Evolutionary conservation across 2,888 invertebrate genomes (phyloP), one percentile per base, ranked within the genome.

Genomic region (Nemotelus nigrinus): DNA sequence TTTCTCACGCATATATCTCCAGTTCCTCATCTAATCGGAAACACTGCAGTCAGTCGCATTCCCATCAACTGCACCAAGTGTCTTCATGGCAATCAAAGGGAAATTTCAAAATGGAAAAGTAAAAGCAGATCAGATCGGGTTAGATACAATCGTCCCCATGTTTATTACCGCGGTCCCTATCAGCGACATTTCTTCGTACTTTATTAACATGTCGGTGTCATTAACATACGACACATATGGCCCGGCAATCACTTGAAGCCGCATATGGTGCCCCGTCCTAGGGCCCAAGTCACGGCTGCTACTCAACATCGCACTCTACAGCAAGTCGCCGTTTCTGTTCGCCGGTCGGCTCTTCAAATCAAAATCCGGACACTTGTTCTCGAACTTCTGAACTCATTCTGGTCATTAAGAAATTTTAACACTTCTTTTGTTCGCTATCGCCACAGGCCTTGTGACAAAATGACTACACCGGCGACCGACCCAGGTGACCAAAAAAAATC

Each of bases 181-280:
- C 74, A 60, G 10, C 63, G 55, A 10, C 60, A 63, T 74, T 74
- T 74, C 60, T 74, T 44, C 74, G 48, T 60, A 78, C 77, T 79
- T 78, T 78, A 78, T 78, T 79, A 79, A 79, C 78, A 79, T 79
- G 79, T 74, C 74, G 74, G 63, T 60, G 74, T 74, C 74, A 74
- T 74, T 74, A 74, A 63, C 76, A 76, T 78, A 67, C 78, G 58
- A 48, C 58, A 67, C 78, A 78, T 76, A 78, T 78, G 76, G 76
- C 76, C 77, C 45, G n/a, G 44, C 10, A 79, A n/a, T 53, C 71
- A 64, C 68, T 79, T 50, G 43, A 65, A 74, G 72, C 60, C 48
- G 68, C 75, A 77, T 58, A 74, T 78, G 58, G 76, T 77, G 58
- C 45, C 68, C 68, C 68, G 44, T 78, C 43, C 57, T 45, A 70